A percentile compares a stretch with the other conserved stretches of the same genome.
phyloP scores from a whole-genome alignment of 2,888 invertebrate species.

The Ophion ventricosus region DNA sequence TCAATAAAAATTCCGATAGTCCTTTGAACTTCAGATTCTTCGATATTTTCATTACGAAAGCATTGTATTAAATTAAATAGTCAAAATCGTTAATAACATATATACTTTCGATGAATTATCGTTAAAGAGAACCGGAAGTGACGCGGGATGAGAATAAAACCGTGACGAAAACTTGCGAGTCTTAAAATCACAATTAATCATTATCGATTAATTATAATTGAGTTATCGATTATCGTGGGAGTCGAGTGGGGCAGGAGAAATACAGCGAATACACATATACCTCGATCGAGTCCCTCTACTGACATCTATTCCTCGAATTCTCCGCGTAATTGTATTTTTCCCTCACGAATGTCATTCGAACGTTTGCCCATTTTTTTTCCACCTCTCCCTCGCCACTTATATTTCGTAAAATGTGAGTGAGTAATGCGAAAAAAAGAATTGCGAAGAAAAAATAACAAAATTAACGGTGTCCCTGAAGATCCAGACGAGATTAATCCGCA shows the following conservation, averaged over 20 bases:
- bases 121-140: conserved; percentile 32
- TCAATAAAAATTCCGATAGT: conserved; percentile 14
- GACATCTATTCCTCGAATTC: too few species aligned
- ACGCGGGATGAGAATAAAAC: conserved; percentile 32
- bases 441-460: neutral
- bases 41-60: too few species aligned
- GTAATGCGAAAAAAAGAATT: neutral
- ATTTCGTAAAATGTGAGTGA: neutral
- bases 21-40: neutral
- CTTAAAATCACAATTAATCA: conserved; percentile 59
- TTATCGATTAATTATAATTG: too few species aligned
- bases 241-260: neutral
- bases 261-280: too few species aligned
- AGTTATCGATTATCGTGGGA: too few species aligned
- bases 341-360: too few species aligned
- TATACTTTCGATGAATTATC: neutral
- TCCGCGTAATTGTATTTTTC: too few species aligned
- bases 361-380: too few species aligned
- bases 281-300: too few species aligned
- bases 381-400: too few species aligned
- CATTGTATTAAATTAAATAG: too few species aligned
- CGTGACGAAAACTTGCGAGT: conserved; percentile 59
- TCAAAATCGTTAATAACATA: too few species aligned
- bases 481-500: conserved; percentile 6
- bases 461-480: conserved; percentile 4